Base-by-base conservation (phyloP, 2,113 vertebrate genomes). In the Catharus fuscescens region DNA sequence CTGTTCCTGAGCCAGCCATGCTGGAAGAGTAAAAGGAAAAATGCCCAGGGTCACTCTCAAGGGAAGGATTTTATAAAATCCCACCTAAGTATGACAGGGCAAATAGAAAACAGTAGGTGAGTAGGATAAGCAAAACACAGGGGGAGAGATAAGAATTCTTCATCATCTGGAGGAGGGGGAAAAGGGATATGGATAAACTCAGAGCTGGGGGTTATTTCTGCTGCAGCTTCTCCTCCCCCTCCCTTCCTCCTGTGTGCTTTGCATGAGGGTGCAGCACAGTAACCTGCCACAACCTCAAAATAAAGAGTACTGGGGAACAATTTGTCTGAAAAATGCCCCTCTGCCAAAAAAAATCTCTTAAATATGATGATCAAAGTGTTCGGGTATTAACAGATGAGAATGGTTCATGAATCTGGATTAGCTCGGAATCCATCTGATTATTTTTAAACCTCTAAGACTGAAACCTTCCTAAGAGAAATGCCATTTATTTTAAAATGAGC, bases 361-460 rank as follows among this genome's bases (percentile, higher is more conserved):
- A 85, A 79, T 77, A 50, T 3, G 14, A 80, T n/a, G 47, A 82
- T 79, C 60, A 74, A 73, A 86, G 48, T 60, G 29, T 77, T 94
- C 52, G 6, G 12, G 50, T 88, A 83, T 87, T 79, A 95, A 72
- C 67, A 88, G 80, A 83, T 3, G 2, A 92, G 64, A 94, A 94
- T 52, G 38, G 18, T 36, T 92, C 86, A 90, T 83, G 50, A 90
- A 78, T 86, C 67, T 86, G 82, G 88, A 82, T 94, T 95, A 95
- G 86, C 64, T 93, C 90, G 86, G 88, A 92, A 92, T 92, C 86
- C 67, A 59, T 83, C 81, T 88, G 71, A 92, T 85, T 88, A 95
- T 97, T 96, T 96, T 97, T 94, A 95, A 96, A 93, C 60, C 52
- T 70, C 82, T 36, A 83, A 80, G 67, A 88, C 67, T 59, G 76